Percentiles rank a stretch among this genome's conserved stretches.
These are phyloP conservation scores for Cyphomyrmex costatus DNA, from an alignment of 1,140 invertebrate species.

Conservation along the genomic window DNA sequence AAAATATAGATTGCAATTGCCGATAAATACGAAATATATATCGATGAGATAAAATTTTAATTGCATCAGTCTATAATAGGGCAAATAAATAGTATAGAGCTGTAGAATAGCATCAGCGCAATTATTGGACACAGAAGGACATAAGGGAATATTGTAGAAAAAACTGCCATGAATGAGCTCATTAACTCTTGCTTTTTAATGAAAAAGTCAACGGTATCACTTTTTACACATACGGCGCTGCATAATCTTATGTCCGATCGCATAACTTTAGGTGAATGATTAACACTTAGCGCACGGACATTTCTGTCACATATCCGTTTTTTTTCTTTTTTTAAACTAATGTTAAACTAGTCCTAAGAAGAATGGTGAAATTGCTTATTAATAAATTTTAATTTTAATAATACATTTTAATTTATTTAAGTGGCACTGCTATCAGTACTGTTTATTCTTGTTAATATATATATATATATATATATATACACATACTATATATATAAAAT, in stretches of 20 bases:
- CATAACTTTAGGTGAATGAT: not conserved
- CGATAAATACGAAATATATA: slow-evolving; percentile 37
- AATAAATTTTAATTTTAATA: slow-evolving; percentile 27
- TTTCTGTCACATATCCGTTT: slow-evolving; percentile 18
- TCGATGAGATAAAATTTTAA: slow-evolving; percentile 14
- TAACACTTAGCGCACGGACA: not conserved
- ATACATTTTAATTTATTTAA: slow-evolving; percentile 9
- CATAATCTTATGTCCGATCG: slow-evolving; percentile 6
- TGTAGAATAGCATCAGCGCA: slow-evolving; percentile 20
- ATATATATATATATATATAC: not conserved
- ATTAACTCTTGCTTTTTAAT: slow-evolving; percentile 15
- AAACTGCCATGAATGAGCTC: slow-evolving; percentile 37
- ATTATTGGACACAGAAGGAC: slow-evolving; percentile 5
- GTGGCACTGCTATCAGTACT: slow-evolving; percentile 27
- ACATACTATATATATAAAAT: too few species aligned
- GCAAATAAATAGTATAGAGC: slow-evolving; percentile 48
- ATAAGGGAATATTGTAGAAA: slow-evolving; percentile 18
- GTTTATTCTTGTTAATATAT: slow-evolving; percentile 50
- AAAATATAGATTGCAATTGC: slow-evolving; percentile 19
- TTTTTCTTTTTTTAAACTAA: slow-evolving; percentile 15
- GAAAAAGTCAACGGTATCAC: slow-evolving; percentile 1
- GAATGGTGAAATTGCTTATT: not conserved
- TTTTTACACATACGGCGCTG: not conserved
- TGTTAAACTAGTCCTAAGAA: slow-evolving; percentile 27
- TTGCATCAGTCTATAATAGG: slow-evolving; percentile 28